A percentile compares a stretch with the other conserved stretches of the same genome.
These are phyloP conservation scores for Limnodromus scolopaceus DNA, from an alignment of 2,797 vertebrate genomes.

Conservation along the genomic window DNA sequence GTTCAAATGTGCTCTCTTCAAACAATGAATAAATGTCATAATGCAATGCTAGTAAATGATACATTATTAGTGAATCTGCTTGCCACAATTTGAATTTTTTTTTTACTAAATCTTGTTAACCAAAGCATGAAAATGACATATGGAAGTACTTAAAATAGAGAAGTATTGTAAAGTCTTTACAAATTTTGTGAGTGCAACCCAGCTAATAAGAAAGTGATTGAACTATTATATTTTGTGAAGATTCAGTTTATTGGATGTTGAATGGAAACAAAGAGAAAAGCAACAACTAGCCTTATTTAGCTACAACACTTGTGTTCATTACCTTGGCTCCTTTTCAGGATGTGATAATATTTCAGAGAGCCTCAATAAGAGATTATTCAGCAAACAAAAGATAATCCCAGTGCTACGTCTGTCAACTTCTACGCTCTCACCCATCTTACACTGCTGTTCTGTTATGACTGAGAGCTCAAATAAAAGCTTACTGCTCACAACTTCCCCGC, in stretches of 20 bases:
- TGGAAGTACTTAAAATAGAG: not conserved
- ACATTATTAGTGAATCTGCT: not conserved
- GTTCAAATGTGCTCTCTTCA: not conserved
- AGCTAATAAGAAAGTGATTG: not conserved
- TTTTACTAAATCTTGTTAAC: not conserved
- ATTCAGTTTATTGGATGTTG: not conserved
- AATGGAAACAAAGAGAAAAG: not conserved
- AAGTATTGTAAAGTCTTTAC: not conserved
- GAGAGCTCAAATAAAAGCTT: not conserved
- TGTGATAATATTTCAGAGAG: not conserved
- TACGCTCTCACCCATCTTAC: not conserved
- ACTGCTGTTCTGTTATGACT: not conserved
- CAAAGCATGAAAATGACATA: not conserved
- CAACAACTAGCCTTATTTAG: not conserved
- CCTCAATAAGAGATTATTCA: not conserved
- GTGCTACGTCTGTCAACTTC: not conserved
- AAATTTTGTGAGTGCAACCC: not conserved
- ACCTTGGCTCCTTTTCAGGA: not conserved
- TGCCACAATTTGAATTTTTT: not conserved
- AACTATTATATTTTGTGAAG: not conserved
- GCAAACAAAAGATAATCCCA: not conserved
- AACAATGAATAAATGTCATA: not conserved
- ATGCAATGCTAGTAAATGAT: not conserved
- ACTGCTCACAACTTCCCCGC: not conserved
- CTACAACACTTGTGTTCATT: not conserved